Conservation (phyloP, 2,113 vertebrate genomes). For the Kryptolebias marmoratus region DNA sequence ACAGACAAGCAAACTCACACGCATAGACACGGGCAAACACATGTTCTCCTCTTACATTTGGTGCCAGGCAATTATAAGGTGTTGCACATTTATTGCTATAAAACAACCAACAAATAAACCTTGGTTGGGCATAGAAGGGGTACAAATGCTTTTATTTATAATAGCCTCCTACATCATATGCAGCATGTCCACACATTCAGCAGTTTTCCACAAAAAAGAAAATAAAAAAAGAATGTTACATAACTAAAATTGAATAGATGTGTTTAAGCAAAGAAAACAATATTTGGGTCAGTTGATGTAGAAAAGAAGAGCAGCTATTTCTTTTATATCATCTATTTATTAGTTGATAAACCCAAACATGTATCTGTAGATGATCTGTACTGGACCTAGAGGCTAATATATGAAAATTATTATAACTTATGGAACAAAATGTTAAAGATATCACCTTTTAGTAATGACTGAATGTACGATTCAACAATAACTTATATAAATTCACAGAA, state of each 20-base stretch:
- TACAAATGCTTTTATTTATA: conserved; percentile 53
- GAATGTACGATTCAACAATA: too few relatives aligned
- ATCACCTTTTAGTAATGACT: not conserved
- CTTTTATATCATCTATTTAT: conserved; percentile 14
- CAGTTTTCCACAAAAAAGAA: conserved; percentile 26
- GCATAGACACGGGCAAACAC: too few relatives aligned
- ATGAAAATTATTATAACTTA: not conserved
- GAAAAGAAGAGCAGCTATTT: conserved; percentile 4
- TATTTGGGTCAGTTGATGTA: conserved; percentile 42
- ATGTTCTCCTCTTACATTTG: too few relatives aligned
- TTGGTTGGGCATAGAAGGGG: not conserved
- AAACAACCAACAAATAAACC: conserved; percentile 8
- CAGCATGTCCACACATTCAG: conserved; percentile 28
- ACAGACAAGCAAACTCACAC: too few relatives aligned
- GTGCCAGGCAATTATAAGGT: not conserved
- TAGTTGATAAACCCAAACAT: not conserved
- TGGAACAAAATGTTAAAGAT: not conserved
- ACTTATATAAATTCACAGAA: too few relatives aligned
- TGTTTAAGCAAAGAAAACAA: conserved; percentile 45
- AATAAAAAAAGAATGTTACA: conserved; percentile 30
- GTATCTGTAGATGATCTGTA: too few relatives aligned
- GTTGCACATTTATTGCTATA: conserved; percentile 5
- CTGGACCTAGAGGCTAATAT: not conserved
- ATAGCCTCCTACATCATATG: conserved; percentile 43
- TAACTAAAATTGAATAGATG: conserved; percentile 45